Base-by-base conservation (phyloP, 2,888 invertebrate species). In the Melieria omissa region DNA sequence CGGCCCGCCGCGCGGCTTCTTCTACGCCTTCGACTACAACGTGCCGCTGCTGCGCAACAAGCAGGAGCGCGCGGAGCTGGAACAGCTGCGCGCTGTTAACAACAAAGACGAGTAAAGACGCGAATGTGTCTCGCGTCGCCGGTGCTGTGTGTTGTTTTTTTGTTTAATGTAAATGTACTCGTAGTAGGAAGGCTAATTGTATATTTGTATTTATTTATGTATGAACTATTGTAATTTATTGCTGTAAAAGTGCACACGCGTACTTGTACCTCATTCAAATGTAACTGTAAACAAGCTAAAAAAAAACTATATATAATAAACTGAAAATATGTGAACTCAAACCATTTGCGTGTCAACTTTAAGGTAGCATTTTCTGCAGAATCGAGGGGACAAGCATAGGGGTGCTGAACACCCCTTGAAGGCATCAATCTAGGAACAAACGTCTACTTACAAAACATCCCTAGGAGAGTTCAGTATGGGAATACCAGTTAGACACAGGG, bases 11-110 rank as follows among this genome's bases (percentile, higher is more conserved):
- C 89, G 90, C 80, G 93, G 93, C 65, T 93, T 93, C 89, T 93
- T 91, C 89, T 93, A 93, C 85, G 90, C 89, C 79, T 91, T 90
- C 85, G 89, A 90, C 78, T 92, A 93, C 85, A 91, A 92, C 44
- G 91, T 90, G n/a, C 91, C 85, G 6, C 73, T 86, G 70, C 73
- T 86, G 76, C 85, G 86, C 63, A 86, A 86, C 75, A 82, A 86
- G 72, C 77, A 83, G 54, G 86, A 86, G 73, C 83, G 86, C 10
- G 85, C 78, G 68, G 86, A 86, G 63, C 77, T 86, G 70, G 85
- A 86, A 64, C 80, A 79, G 54, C 78, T 85, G 72, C 83, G 86
- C 8, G 63, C 85, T 10, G 44, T 80, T 70, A 85, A 85, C 74
- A 85, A 86, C 71, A 80, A 82, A 74, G 83, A 84, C 67, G 80